These are phyloP conservation scores for Melanerpes formicivorus DNA, from an alignment of 2,113 vertebrate species.

Conservation along the genomic window DNA sequence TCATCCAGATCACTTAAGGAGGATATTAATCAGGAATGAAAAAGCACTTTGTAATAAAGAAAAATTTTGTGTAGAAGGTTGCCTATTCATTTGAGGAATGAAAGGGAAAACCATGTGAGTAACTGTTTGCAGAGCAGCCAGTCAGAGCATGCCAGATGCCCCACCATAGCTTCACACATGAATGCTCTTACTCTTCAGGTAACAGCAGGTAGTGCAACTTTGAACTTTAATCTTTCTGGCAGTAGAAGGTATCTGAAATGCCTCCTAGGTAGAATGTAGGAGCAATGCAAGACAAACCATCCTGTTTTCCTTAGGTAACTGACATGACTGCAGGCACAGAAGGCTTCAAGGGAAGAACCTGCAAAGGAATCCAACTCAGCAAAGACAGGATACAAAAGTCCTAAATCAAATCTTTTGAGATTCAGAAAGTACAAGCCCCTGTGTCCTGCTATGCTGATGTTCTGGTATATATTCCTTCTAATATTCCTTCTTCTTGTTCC, in stretches of 20 bases:
- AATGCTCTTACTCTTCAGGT: neutral
- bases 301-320: neutral
- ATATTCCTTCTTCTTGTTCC: neutral
- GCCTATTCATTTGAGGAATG: neutral
- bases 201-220: neutral
- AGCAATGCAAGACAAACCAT: neutral
- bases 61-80: neutral
- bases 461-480: neutral
- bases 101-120: neutral
- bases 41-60: neutral
- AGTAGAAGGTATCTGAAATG: neutral
- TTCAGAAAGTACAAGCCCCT: neutral
- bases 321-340: neutral
- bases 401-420: neutral
- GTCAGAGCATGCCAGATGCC: neutral
- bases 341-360: neutral
- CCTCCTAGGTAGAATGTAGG: neutral
- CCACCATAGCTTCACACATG: neutral
- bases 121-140: neutral
- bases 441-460: neutral
- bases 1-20: neutral
- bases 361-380: neutral
- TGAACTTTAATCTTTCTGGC: neutral
- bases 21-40: neutral
- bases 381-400: neutral